These are phyloP conservation scores for Notoglanidium macrostoma DNA, from an alignment of 2,797 vertebrate species.

Conservation along the genomic window DNA sequence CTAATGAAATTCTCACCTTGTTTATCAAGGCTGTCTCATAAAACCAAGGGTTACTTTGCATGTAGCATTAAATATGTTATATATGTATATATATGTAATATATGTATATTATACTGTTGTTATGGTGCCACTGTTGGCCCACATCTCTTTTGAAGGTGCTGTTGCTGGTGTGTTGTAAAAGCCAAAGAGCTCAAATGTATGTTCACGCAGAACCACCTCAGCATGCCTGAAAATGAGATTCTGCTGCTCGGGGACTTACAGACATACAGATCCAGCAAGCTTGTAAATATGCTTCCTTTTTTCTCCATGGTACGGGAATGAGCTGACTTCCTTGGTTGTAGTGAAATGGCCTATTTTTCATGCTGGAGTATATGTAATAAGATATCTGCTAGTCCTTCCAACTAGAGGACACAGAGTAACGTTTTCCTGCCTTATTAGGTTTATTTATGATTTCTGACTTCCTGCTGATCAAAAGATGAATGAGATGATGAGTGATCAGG, in stretches of 20 bases:
- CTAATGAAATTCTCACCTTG: neutral
- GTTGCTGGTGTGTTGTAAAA: slow-evolving; percentile 24
- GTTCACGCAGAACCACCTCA: slow-evolving; percentile 47
- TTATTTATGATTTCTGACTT: slow-evolving; percentile 29
- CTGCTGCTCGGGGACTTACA: slow-evolving; percentile 61
- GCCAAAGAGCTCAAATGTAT: slow-evolving; percentile 53
- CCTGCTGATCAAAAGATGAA: slow-evolving; percentile 24
- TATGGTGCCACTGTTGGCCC: neutral
- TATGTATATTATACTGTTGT: neutral
- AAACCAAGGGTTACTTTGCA: neutral
- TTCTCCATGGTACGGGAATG: slow-evolving; percentile 26
- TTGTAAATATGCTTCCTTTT: slow-evolving; percentile 47
- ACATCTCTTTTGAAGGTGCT: neutral
- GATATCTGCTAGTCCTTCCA: slow-evolving; percentile 20
- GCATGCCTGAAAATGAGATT: slow-evolving; percentile 63
- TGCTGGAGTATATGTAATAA: slow-evolving; percentile 3
- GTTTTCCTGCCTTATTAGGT: slow-evolving; percentile 16
- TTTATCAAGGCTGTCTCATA: neutral
- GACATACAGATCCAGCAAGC: slow-evolving; percentile 55
- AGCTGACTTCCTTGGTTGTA: slow-evolving; percentile 52
- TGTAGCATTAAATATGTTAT: neutral
- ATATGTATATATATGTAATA: neutral
- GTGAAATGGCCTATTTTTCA: slow-evolving; percentile 51
- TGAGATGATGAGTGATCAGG: slow-evolving; percentile 1
- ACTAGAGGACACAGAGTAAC: neutral